Evolutionary conservation across 2,797 vertebrate species (phyloP).

Genomic region (Botia almorhae): DNA sequence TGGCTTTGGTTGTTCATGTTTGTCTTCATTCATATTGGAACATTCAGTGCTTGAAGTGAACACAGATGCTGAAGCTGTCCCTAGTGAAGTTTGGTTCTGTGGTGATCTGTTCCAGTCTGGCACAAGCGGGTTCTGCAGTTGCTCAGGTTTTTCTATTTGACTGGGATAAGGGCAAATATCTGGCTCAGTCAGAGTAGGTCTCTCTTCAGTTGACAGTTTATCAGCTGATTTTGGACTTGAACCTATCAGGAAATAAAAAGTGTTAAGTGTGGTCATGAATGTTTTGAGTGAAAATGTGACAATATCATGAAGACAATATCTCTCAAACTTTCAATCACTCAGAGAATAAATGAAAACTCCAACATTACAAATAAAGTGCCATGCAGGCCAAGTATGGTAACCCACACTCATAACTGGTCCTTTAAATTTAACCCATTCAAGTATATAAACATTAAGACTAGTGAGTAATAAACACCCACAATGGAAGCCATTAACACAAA

Average conservation of each 20-base stretch:
- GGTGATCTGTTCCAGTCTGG: constrained; percentile 45
- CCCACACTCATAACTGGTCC: too few species aligned
- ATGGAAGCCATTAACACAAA: too few species aligned
- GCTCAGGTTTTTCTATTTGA: constrained; percentile 53
- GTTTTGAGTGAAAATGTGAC: background rate
- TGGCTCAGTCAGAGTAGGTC: constrained; percentile 48
- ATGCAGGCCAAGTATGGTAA: too few species aligned
- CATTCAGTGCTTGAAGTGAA: constrained; percentile 43
- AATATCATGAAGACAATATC: background rate
- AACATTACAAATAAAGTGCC: background rate
- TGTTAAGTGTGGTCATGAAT: constrained; percentile 11
- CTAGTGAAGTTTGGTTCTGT: constrained; percentile 5
- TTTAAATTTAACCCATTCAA: too few species aligned
- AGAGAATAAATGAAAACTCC: background rate
- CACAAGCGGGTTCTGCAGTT: constrained; percentile 57
- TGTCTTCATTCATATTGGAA: constrained; percentile 54
- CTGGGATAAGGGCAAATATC: constrained; percentile 56
- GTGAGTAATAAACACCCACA: too few species aligned
- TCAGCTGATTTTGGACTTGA: constrained; percentile 57
- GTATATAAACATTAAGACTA: too few species aligned
- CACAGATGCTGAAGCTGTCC: background rate
- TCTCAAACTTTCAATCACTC: background rate
- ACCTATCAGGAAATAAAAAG: constrained; percentile 64
- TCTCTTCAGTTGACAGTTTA: constrained; percentile 60
- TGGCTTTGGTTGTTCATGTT: constrained; percentile 18